Conservation (phyloP, 2,888 invertebrate genomes). For the Ectemnius cavifrons region DNA sequence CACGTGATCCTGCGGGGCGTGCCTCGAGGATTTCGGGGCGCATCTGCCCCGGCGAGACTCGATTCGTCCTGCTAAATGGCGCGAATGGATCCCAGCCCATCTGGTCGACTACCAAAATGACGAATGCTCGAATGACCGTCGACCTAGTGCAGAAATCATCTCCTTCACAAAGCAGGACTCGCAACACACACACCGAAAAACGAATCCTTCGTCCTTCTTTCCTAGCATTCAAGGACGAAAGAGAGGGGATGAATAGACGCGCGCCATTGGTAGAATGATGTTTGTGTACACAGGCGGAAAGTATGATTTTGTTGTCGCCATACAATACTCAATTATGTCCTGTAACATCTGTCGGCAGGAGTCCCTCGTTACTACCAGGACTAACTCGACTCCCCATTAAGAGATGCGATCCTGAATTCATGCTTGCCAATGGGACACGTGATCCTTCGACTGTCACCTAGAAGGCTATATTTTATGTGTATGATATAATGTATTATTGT, state of each 20-base stretch:
- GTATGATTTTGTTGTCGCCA: constrained; percentile 76
- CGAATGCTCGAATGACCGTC: constrained; percentile 56
- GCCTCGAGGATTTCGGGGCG: constrained; percentile 31
- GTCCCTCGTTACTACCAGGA: constrained; percentile 38
- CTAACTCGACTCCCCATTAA: constrained; percentile 63
- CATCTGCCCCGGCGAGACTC: constrained; percentile 58
- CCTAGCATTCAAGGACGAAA: neutral
- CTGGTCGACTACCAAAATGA: constrained; percentile 68
- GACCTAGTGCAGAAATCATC: constrained; percentile 34
- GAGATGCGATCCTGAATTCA: constrained; percentile 57
- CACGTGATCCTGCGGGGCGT: neutral
- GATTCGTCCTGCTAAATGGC: constrained; percentile 60
- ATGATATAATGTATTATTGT: too few species aligned
- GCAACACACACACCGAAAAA: neutral
- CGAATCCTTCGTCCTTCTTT: constrained; percentile 4
- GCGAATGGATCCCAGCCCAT: constrained; percentile 62
- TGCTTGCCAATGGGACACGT: constrained; percentile 38
- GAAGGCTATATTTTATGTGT: too few species aligned
- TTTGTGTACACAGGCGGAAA: constrained; percentile 58
- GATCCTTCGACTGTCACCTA: neutral
- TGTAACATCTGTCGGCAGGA: constrained; percentile 62
- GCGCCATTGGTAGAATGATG: constrained; percentile 25
- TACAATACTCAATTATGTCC: constrained; percentile 75
- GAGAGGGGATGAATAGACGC: neutral
- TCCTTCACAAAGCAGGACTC: constrained; percentile 2